Evolutionary conservation across 2,113 vertebrate species (phyloP), one percentile per base, ranked within the genome.

Genomic region (Fregata magnificens): DNA sequence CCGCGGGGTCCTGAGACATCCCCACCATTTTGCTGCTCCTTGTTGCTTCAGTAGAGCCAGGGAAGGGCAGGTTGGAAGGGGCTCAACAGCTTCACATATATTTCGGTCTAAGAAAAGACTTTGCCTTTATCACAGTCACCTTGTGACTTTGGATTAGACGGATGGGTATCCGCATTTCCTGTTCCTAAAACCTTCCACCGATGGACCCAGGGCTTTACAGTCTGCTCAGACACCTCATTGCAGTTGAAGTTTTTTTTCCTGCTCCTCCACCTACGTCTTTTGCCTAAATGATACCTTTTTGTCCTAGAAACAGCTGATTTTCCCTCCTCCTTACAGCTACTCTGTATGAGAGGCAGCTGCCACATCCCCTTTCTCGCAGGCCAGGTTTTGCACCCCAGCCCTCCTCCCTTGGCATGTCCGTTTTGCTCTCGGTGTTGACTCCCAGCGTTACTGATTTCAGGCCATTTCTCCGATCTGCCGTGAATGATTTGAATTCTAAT

Each of bases 1-100:
- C 62, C 1, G 1, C 2, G 4, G 40, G 8, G 47, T 36, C 77
- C 26, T 7, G 8, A 36, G n/a, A 20, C 0, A 0, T 44, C 53
- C 61, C 17, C 17, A 21, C 40, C 2, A 0, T 53, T n/a, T 19
- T 1, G 2, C 25, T 32, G 34, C 14, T 67, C 40, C 38, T 50
- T 13, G 8, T 2, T 4, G 0, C 47, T 47, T 62, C 17, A 18
- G 31, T 9, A 62, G 31, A 47, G 40, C n/a, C 53, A 67, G 76
- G 40, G 13, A 62, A 49, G 26, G 22, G 21, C 0, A 3, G n/a
- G 8, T 38, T 70, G 62, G 62, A 50, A 77, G 49, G 28, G 44
- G 10, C 20, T 82, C 62, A n/a, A 32, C 2, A 17, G 21, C 45
- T 16, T 67, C 52, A 32, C 6, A 8, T 1, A 10, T 47, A 10